These are phyloP conservation scores for Scomber colias DNA, from an alignment of 2,113 vertebrate species.

Conservation along the genomic window DNA sequence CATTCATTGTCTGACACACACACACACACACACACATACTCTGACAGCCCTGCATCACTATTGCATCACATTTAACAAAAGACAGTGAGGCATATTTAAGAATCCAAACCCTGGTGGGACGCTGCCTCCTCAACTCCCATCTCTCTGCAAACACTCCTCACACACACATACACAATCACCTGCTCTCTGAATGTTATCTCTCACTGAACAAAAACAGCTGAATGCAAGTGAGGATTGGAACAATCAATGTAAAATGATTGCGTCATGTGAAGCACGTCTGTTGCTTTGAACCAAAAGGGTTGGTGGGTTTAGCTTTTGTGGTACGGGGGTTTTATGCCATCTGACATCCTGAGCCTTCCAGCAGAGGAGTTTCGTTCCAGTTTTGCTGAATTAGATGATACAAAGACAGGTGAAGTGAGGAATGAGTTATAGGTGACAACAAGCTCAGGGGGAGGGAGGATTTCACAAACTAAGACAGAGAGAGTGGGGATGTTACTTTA, in stretches of 20 bases:
- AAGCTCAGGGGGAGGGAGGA: conserved; percentile 16
- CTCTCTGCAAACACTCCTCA: conserved; percentile 47
- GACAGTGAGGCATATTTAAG: conserved; percentile 75
- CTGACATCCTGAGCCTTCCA: conserved; percentile 71
- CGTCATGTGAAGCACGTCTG: conserved; percentile 76
- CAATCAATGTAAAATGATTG: conserved; percentile 75
- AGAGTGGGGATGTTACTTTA: not conserved
- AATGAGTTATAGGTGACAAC: conserved; percentile 60
- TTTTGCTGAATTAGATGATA: conserved; percentile 73
- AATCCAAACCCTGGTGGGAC: conserved; percentile 72
- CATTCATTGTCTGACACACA: conserved; percentile 52
- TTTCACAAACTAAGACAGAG: conserved; percentile 34
- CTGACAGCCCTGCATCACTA: conserved; percentile 71
- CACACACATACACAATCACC: conserved; percentile 45
- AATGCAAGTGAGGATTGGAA: conserved; percentile 70
- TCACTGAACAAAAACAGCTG: conserved; percentile 65
- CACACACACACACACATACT: conserved; percentile 46
- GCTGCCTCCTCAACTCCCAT: conserved; percentile 63
- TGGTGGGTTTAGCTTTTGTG: conserved; percentile 73
- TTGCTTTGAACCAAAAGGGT: conserved; percentile 71
- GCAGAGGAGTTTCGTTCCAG: conserved; percentile 57
- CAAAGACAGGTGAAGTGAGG: conserved; percentile 58
- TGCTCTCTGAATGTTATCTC: conserved; percentile 65
- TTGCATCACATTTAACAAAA: conserved; percentile 81
- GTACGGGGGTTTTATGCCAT: conserved; percentile 72